Evolutionary conservation across 1,140 invertebrate genomes (phyloP).

Genomic region (Zaprionus camerounensis): DNA sequence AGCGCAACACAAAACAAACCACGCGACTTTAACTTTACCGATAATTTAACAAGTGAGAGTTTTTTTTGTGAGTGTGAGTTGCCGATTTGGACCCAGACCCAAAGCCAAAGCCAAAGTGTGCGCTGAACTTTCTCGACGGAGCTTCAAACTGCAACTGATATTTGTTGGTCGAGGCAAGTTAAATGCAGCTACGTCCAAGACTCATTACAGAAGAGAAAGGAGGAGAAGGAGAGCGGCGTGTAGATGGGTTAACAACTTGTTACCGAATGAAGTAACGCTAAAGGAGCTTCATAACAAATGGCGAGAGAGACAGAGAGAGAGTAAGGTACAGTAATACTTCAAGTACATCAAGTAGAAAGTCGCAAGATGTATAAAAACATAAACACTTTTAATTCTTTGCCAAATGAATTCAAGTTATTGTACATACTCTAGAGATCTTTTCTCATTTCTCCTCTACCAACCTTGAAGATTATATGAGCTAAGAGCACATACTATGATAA

Average conservation of each 20-base stretch:
- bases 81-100: slow-evolving; percentile 21
- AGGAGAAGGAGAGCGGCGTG: neutral
- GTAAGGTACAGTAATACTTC: neutral
- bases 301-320: neutral
- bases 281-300: neutral
- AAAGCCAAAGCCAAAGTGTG: neutral
- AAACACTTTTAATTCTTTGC: neutral
- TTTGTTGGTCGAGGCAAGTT: slow-evolving; percentile 36
- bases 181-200: slow-evolving; percentile 27
- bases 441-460: neutral
- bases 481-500: neutral
- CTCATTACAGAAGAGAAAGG: neutral
- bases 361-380: neutral
- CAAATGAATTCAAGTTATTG: neutral
- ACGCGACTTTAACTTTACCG: slow-evolving; percentile 48
- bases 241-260: slow-evolving; percentile 7
- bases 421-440: neutral
- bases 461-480: neutral
- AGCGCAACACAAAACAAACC: slow-evolving; percentile 37
- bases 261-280: neutral
- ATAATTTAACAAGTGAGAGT: slow-evolving; percentile 79
- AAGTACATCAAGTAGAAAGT: slow-evolving; percentile 1
- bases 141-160: slow-evolving; percentile 78
- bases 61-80: slow-evolving; percentile 25
- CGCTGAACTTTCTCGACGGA: slow-evolving; percentile 72